Base-by-base conservation (phyloP, 1,140 invertebrate genomes). In the Sarcophaga peregrina region DNA sequence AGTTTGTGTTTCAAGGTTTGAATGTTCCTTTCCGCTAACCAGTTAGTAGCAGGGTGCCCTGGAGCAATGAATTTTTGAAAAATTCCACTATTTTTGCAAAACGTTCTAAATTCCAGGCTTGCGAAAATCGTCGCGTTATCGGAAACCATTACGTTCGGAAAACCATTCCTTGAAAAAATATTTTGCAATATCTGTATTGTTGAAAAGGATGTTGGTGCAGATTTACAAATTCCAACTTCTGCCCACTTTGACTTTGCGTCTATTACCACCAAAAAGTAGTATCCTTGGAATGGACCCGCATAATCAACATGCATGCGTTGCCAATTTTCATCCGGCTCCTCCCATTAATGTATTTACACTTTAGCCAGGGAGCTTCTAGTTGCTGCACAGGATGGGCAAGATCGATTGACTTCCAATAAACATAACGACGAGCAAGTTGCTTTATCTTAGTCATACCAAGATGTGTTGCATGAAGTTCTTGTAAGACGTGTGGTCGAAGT, bases 341-440 rank as follows among this genome's bases (percentile, higher is more conserved):
- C 68, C 83, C 81, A 83, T 6, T 46, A 48, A 13, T 50, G 50
- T 68, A 82, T 17, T 82, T 20, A 17, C 58, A 48, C 72, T 62
- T 84, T 84, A 8, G 52, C 9, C 1, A 81, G 83, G 47, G n/a
- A 37, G 13, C 17, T 20, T 47, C 45, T 73, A 8, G 47, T 47
- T 6, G 3, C 25, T 6, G 17, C 25, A 72, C 83, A 84, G 15
- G 52, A 37, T 8, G 17, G 9, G 17, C 83, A 84, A 83, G 46
- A 84, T 93, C 90, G 5, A 93, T 89, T 2, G 86, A 84, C 17
- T 89, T 90, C 91, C 91, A 93, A 85, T 88, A 93, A 15, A 92
- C 85, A 85, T 91, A 91, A 46, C 83, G 87, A 20, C 91, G 83
- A 13, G 92, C n/a, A 92, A 73, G 7, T n/a, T n/a, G n/a, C n/a